Percentiles rank a stretch among this genome's conserved stretches.
Evolutionary conservation across 2,113 vertebrate genomes (phyloP).

Genomic region (Puffinus mauretanicus): DNA sequence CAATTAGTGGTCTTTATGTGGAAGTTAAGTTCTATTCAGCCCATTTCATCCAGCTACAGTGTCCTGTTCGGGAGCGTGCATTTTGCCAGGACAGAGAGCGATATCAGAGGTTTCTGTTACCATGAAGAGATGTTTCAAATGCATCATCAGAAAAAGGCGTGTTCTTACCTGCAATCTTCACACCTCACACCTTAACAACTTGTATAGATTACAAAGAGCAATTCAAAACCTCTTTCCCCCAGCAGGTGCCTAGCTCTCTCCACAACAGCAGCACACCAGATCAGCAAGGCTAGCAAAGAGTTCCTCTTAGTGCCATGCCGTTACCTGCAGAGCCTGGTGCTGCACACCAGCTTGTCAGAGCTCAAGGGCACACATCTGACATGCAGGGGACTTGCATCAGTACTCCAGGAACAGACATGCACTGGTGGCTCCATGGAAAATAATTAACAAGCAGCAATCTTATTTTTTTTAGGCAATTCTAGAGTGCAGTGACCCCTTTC

Average conservation of each 20-base stretch:
- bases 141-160: background rate
- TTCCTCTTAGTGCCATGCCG: background rate
- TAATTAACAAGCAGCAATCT: background rate
- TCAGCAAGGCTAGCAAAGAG: background rate
- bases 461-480: background rate
- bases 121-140: background rate
- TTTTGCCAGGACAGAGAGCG: background rate
- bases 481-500: background rate
- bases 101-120: background rate
- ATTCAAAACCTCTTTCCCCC: background rate
- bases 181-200: background rate
- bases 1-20: background rate
- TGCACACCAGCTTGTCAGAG: background rate
- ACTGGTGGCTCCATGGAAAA: background rate
- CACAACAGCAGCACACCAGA: background rate
- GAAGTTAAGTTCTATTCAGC: background rate
- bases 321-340: background rate
- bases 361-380: background rate
- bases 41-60: background rate
- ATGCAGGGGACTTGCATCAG: background rate
- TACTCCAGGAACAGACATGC: background rate
- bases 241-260: background rate
- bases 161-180: background rate
- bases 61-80: background rate
- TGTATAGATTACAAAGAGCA: background rate